Conservation (phyloP, 2,888 invertebrate genomes). For the Candidula unifasciata region DNA sequence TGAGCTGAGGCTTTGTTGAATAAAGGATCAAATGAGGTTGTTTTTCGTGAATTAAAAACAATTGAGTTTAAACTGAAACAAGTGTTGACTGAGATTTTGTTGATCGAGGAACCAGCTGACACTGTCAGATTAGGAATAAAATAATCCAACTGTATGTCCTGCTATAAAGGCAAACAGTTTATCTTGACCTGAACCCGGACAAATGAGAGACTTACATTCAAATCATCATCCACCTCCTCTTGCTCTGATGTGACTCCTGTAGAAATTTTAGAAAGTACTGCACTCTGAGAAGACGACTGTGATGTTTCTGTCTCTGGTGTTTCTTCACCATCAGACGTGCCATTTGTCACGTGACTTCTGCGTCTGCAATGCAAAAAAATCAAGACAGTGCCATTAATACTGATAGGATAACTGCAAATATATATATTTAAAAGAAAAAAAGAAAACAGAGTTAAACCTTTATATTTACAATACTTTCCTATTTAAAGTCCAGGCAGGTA, state of each 20-base stretch:
- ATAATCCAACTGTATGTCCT: no score
- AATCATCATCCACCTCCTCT: conserved; percentile 39
- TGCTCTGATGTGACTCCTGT: conserved; percentile 52
- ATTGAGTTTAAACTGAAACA: no score
- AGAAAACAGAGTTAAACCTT: not conserved
- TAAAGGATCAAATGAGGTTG: no score
- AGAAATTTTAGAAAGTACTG: conserved; percentile 60
- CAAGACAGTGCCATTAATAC: not conserved
- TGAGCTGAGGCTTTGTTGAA: no score
- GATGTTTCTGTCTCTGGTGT: conserved; percentile 58
- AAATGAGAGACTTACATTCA: conserved; percentile 32
- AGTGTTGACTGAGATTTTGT: no score
- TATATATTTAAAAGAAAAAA: not conserved
- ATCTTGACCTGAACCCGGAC: no score
- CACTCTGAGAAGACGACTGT: conserved; percentile 58
- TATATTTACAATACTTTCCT: not conserved
- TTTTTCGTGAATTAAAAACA: no score
- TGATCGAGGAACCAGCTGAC: no score
- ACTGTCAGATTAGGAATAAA: no score
- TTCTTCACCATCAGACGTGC: conserved; percentile 71
- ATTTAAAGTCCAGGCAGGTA: not conserved
- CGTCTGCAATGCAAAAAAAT: conserved; percentile 30
- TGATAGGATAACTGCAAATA: not conserved
- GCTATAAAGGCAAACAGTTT: no score
- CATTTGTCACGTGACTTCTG: conserved; percentile 63